Evolutionary conservation across 2,797 vertebrate species (phyloP), one percentile per base, ranked within the genome.

Genomic region (Xiphorhynchus erythropygius): DNA sequence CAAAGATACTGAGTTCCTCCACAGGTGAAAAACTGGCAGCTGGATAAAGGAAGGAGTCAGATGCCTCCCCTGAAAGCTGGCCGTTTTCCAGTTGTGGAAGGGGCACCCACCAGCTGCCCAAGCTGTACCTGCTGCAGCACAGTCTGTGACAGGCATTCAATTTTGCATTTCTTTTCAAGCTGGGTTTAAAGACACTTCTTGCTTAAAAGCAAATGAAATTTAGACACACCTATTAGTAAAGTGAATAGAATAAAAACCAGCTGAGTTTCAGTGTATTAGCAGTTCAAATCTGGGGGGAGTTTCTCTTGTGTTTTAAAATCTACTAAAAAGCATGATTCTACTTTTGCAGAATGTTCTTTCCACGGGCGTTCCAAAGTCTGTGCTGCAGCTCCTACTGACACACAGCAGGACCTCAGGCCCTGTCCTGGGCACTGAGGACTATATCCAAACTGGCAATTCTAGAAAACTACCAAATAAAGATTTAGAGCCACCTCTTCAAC

Each of bases 251-350:
- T 37, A 56, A 82, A 81, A 88, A 17, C 5, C 21, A 67, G 10
- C 24, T 62, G 25, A 63, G 49, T 77, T 87, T 79, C 9, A 13
- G 22, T 28, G 24, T 15, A 65, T 16, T 33, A 87, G 22, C 30
- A 74, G 47, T n/a, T 74, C 25, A 67, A 25, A 46, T 32, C 8
- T 18, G 1, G 2, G 1, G 5, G 1, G 2, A 39, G 0, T 2
- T 9, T 50, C 6, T 49, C 22, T n/a, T 33, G 19, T 59, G 11
- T 16, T 88, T 75, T 44, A 33, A 91, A 86, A 49, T 7, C 28
- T 80, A 32, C 32, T 67, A 28, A 63, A 87, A 92, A 52, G 37
- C 7, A 18, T 4, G 5, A 55, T 47, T 67, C 39, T 53, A 41
- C 13, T 90, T 87, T 23, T 63, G 49, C 75, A 80, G 37, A 33